Evolutionary conservation across 2,888 invertebrate genomes (phyloP).

Genomic region (Baccha elongata): DNA sequence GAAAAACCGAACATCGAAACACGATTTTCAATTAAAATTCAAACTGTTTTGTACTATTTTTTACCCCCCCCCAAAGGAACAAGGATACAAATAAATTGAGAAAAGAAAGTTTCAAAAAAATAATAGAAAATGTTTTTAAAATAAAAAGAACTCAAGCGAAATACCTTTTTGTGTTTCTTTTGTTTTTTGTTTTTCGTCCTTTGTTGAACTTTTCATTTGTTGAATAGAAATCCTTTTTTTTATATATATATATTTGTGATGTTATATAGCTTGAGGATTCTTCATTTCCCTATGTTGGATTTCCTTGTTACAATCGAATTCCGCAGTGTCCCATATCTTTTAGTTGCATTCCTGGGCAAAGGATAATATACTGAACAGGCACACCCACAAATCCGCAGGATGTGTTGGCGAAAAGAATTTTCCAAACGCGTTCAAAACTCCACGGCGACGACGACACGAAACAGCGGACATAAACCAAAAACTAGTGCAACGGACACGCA

Average conservation of each 20-base stretch:
- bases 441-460: neutral
- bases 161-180: conserved; percentile 42
- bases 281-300: neutral
- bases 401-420: neutral
- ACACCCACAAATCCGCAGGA: conserved; percentile 30
- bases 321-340: conserved; percentile 40
- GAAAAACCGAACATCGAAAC: conserved; percentile 36
- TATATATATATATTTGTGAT: neutral
- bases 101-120: conserved; percentile 15
- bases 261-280: neutral
- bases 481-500: conserved; percentile 67
- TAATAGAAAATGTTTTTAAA: conserved; percentile 9
- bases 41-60: conserved; percentile 45
- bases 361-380: conserved; percentile 25
- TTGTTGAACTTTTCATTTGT: conserved; percentile 1
- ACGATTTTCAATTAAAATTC: conserved; percentile 66
- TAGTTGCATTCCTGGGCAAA: conserved; percentile 5
- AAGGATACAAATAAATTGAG: conserved; percentile 21
- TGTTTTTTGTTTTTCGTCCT: neutral
- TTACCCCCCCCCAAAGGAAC: neutral
- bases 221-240: neutral
- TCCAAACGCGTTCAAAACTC: conserved; percentile 16
- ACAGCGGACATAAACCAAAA: conserved; percentile 30
- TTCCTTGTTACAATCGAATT: conserved; percentile 14
- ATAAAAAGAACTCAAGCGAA: conserved; percentile 16